Percentiles rank a stretch among this genome's conserved stretches.
Evolutionary conservation across 2,113 vertebrate genomes (phyloP).

Genomic region (Phodopus roborovskii): DNA sequence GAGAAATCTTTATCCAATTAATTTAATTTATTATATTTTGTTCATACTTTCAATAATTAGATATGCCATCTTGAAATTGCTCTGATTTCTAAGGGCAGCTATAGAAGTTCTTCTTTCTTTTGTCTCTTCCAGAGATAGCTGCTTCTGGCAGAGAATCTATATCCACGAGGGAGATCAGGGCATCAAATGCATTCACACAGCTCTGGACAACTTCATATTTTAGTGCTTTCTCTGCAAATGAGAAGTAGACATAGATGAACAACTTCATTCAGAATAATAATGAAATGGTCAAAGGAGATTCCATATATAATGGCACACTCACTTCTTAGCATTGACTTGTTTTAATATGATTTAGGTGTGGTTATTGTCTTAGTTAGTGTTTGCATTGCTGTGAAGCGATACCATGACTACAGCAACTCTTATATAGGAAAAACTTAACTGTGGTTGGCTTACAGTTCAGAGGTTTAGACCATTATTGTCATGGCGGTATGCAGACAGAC

Average conservation of each 20-base stretch:
- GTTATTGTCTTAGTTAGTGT: not conserved
- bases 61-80: not conserved
- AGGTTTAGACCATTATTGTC: not conserved
- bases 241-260: slow-evolving; percentile 42
- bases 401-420: not conserved
- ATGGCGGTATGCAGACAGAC: not conserved
- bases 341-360: slow-evolving; percentile 49
- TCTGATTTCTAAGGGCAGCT: slow-evolving; percentile 23
- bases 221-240: slow-evolving; percentile 5
- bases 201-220: not conserved
- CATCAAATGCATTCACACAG: not conserved
- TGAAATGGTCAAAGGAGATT: slow-evolving; percentile 44
- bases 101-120: not conserved
- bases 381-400: not conserved
- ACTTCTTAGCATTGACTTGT: not conserved
- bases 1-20: slow-evolving; percentile 47
- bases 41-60: slow-evolving; percentile 51
- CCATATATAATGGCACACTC: slow-evolving; percentile 16
- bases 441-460: not conserved
- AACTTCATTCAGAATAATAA: slow-evolving; percentile 30
- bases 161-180: not conserved
- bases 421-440: not conserved
- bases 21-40: slow-evolving; percentile 46
- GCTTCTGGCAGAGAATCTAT: not conserved
- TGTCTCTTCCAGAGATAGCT: not conserved